phyloP scores from a whole-genome alignment of 2,113 vertebrate species.

The Callithrix jacchus region DNA sequence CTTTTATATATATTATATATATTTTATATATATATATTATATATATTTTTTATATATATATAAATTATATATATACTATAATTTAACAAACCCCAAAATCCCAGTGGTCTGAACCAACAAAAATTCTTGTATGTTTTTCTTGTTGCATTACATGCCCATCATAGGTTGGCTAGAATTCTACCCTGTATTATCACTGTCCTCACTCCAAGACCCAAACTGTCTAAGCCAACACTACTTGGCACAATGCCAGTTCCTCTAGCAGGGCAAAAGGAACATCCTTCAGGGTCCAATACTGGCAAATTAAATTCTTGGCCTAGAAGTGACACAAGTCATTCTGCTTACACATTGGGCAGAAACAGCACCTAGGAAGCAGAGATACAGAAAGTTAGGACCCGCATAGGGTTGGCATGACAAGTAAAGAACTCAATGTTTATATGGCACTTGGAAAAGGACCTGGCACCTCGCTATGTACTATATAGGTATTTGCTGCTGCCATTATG shows the following conservation, averaged over 20 bases:
- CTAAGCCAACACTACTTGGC: background rate
- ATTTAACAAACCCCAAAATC: background rate
- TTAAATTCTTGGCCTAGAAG: background rate
- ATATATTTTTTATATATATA: too few relatives aligned
- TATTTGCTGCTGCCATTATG: background rate
- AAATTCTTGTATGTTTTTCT: background rate
- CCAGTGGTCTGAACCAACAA: background rate
- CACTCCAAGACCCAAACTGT: background rate
- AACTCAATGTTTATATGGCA: background rate
- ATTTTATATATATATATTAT: too few relatives aligned
- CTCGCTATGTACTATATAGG: background rate
- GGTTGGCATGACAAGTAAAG: background rate
- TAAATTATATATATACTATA: too few relatives aligned
- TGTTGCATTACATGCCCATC: background rate
- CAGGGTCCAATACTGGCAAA: background rate
- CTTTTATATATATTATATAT: too few relatives aligned
- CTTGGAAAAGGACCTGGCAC: background rate
- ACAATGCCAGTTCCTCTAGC: background rate
- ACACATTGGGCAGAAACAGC: background rate
- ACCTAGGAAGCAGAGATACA: background rate
- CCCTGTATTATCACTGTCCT: background rate
- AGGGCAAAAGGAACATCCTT: background rate
- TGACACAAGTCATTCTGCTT: background rate
- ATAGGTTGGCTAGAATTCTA: background rate
- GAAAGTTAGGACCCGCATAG: background rate